Conservation (phyloP, 35 echinoderm and acorn worm species). For the Ophiothrix spiculata region DNA sequence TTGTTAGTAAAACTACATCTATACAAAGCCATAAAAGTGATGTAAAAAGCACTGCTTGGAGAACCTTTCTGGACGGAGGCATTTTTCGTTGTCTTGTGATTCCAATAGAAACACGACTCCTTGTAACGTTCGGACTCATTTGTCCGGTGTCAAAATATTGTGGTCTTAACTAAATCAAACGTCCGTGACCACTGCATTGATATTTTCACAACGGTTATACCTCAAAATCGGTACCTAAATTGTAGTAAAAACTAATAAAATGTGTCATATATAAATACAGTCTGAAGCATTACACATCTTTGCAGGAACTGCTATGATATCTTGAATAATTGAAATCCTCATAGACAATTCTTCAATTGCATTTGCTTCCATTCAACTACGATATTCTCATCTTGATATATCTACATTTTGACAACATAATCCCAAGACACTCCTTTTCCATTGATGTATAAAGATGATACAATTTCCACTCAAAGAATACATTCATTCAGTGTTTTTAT, state of each 20-base stretch:
- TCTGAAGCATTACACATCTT: not conserved
- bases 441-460: not conserved
- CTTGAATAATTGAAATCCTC: not conserved
- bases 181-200: not conserved
- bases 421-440: not conserved
- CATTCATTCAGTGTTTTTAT: not conserved
- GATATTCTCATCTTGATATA: not conserved
- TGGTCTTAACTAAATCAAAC: not conserved
- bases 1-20: not conserved
- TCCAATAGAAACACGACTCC: not conserved
- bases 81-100: not conserved
- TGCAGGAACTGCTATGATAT: not conserved
- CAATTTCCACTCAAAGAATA: not conserved
- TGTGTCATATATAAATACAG: not conserved
- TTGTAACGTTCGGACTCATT: not conserved
- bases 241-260: not conserved
- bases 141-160: not conserved
- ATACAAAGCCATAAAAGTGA: not conserved
- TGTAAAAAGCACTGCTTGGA: not conserved
- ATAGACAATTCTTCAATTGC: not conserved
- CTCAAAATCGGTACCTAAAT: too few species aligned
- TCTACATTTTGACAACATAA: not conserved
- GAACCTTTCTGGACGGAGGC: slow-evolving; percentile 10
- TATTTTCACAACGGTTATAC: not conserved
- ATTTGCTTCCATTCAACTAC: not conserved